Percentiles rank a stretch among this genome's conserved stretches.
Evolutionary conservation across 30 jellyfish, hydroid and myxozoan genomes (phyloP).

Genomic region (Morbakka virulenta): DNA sequence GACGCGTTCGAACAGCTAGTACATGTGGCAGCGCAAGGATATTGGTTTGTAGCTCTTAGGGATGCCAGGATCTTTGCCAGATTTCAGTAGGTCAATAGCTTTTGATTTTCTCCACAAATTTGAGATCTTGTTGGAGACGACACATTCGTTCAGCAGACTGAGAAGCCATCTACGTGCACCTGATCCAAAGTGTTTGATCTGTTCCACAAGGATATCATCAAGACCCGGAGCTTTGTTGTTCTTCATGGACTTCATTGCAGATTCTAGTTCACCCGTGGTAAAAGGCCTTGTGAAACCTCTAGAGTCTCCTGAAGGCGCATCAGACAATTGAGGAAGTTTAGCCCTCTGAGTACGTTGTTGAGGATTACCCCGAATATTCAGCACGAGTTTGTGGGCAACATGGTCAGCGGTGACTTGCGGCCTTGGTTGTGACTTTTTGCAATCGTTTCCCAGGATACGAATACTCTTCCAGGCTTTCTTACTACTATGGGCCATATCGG

Average conservation of each 20-base stretch:
- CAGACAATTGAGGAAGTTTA: neutral
- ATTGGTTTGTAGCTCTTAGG: too few relatives aligned
- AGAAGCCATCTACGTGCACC: neutral
- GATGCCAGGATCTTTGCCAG: neutral
- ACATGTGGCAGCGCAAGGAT: too few relatives aligned
- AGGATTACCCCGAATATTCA: neutral
- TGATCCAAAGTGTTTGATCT: neutral
- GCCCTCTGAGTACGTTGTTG: neutral
- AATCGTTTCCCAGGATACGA: neutral
- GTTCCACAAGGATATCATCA: neutral
- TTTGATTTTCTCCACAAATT: neutral
- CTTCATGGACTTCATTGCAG: neutral
- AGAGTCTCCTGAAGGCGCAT: too few relatives aligned
- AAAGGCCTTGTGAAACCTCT: too few relatives aligned
- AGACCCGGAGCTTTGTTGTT: neutral
- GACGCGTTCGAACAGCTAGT: too few relatives aligned
- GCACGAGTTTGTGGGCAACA: neutral
- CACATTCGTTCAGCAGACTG: neutral
- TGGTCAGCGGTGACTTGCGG: neutral
- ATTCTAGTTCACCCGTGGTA: neutral
- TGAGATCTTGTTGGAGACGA: neutral
- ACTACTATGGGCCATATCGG: neutral
- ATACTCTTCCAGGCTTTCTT: neutral
- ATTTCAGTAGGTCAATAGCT: neutral
- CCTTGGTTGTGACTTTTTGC: neutral